Base-by-base conservation (phyloP, 2,888 invertebrate genomes). In the Papilio gigon region DNA sequence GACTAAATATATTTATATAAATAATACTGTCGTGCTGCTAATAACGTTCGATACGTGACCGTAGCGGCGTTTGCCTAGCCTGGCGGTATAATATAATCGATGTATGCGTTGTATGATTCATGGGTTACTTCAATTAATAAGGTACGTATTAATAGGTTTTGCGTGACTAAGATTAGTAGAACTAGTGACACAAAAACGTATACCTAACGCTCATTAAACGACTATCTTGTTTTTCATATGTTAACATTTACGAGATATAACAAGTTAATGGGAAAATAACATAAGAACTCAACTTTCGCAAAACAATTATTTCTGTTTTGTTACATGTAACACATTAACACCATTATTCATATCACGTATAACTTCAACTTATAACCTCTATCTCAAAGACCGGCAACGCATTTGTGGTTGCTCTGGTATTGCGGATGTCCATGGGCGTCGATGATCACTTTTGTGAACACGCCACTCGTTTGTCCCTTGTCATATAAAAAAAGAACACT, bases 1-100 rank as follows among this genome's bases (percentile, higher is more conserved):
- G 60, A 60, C 22, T 64, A 60, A 64, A 64, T 64, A 50, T 33
- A 68, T 68, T 68, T 59, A 47, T 67, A 42, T 64, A 63, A 47
- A 68, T 68, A 67, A 67, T 42, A 33, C 62, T 62, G 47, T 47
- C 30, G 44, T 11, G 14, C 47, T 25, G 33, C 37, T 64, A 58
- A 68, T 63, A 64, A 37, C 58, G 56, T 22, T 61, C 20, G 58
- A 58, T 68, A 63, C 58, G 68, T 63, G 68, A 68, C 47, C 58
- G 27, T 27, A 47, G 20, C 44, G 42, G 17, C 44, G 63, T 63
- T 47, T 37, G 58, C 58, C 62, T 35, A 50, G 30, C 40, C 30
- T 14, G 50, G 47, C 8, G 5, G 14, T 33, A 8, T 59, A 14
- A 14, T 27, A 42, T 56, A 56, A 42, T 44, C 40, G 22, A 33